Evolutionary conservation across 2,113 vertebrate genomes (phyloP), one percentile per base, ranked within the genome.

Genomic region (Calidris pugnax): DNA sequence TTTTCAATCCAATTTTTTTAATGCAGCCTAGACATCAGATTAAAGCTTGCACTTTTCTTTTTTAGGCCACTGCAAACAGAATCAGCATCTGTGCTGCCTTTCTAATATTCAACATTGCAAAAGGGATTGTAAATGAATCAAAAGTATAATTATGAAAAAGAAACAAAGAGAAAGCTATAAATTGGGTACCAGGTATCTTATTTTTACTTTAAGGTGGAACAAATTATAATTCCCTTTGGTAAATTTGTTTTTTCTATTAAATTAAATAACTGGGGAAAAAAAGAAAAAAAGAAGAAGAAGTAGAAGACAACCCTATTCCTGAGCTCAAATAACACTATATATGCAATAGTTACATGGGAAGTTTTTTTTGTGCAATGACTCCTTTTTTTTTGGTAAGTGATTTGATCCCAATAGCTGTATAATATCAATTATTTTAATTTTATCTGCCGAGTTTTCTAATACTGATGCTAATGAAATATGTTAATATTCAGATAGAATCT

Each of bases 1-100:
- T 98, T 98, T 99, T 98, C 99, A 99, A 99, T 99, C 99, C 99
- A 99, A 99, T 99, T 99, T 99, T 99, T 99, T 97, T 62, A 99
- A 99, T 99, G 99, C 99, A 98, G 98, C 99, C 98, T 98, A 98
- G 98, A 99, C 99, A 99, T 98, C 97, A 99, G 98, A 99, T 99
- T 99, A 99, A 98, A 98, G 98, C 97, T 96, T 98, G 98, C 98
- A 97, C 98, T 98, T 98, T 98, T 97, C 97, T 98, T 99, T 98
- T 98, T 98, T 98, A 98, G 98, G 98, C 98, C 98, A 98, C 98
- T 98, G 98, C 94, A 98, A 98, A 98, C 98, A 96, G 96, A 98
- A 94, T 97, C 96, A 98, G 98, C 99, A 99, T 99, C 98, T 99
- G 99, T 98, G 97, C 94, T 97, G 85, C 91, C 95, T 98, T 97